A percentile compares a stretch with the other conserved stretches of the same genome.
These are phyloP conservation scores for Oscheius onirici DNA, from an alignment of 2,888 invertebrate genomes.

Conservation along the genomic window DNA sequence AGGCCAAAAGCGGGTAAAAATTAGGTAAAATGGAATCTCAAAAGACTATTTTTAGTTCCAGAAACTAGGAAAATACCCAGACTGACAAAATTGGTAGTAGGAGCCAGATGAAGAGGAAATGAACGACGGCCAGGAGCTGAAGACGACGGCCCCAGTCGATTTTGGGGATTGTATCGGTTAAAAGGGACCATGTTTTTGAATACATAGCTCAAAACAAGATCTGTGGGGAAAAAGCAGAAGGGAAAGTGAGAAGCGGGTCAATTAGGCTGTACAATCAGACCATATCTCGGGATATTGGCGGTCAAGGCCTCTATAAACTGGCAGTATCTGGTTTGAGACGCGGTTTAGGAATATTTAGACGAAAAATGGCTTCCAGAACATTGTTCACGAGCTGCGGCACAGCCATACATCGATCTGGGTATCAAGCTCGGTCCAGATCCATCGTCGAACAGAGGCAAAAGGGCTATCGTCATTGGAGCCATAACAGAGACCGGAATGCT, in stretches of 20 bases:
- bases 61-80: conserved; percentile 72
- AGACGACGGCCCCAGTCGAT: conserved; percentile 41
- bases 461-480: background rate
- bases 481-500: background rate
- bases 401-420: background rate
- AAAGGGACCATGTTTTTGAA: background rate
- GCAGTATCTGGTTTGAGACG: too few species aligned
- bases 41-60: background rate
- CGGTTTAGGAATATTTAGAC: too few species aligned
- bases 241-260: too few species aligned
- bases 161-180: background rate
- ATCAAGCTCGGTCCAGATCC: background rate
- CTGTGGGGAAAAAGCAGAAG: too few species aligned
- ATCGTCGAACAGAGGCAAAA: background rate
- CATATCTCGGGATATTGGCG: too few species aligned
- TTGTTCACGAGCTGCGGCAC: too few species aligned
- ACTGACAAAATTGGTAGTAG: conserved; percentile 72
- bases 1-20: conserved; percentile 53
- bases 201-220: too few species aligned
- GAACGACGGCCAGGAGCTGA: conserved; percentile 80
- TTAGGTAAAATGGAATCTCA: conserved; percentile 46
- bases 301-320: too few species aligned
- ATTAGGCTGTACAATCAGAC: too few species aligned
- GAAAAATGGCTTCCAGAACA: too few species aligned
- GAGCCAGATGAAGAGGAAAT: conserved; percentile 80